Base-by-base conservation (phyloP, 2,888 invertebrate species). In the Melinopterus prodromus region DNA sequence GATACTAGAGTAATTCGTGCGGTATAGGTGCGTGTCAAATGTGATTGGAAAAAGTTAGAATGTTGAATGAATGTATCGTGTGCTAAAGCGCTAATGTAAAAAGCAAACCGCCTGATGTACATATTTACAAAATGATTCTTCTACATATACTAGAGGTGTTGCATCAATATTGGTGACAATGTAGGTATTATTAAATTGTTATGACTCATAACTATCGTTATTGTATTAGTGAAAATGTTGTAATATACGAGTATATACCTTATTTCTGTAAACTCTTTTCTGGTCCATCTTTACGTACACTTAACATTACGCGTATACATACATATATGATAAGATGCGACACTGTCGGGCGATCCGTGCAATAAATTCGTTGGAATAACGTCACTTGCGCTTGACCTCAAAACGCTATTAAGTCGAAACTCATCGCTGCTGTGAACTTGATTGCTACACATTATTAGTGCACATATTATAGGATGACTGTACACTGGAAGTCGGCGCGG, bases 1-100 rank as follows among this genome's bases (percentile, higher is more conserved):
- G 69, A 16, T 36, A 76, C 37, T n/a, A 72, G 15, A 74, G 26
- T 37, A 16, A 12, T 77, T 35, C 38, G 38, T 69, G 69, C 69
- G 15, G 69, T 77, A 12, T 77, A 69, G 15, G 2, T 26, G 26
- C 15, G 35, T 69, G 69, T 77, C 16, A 15, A 16, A 7, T n/a
- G 35, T n/a, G 16, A 71, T 71, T 71, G 6, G 26, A 26, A 26
- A 26, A 26, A 26, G 26, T 26, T 26, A 26, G 3, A 26, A 26
- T 26, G 26, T 26, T 26, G 3, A 26, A 26, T 26, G 26, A 2
- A 26, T 26, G 26, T 26, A n/a, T n/a, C 2, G 3, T 26, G 26
- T 26, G 26, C 26, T 26, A 26, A 26, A 26, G 26, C 3, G 26
- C 26, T 26, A 26, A 26, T 26, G 26, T 26, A 26, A 26, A 26